These are phyloP conservation scores for Drosophila insularis DNA, from an alignment of 1,140 invertebrate species.

Conservation along the genomic window DNA sequence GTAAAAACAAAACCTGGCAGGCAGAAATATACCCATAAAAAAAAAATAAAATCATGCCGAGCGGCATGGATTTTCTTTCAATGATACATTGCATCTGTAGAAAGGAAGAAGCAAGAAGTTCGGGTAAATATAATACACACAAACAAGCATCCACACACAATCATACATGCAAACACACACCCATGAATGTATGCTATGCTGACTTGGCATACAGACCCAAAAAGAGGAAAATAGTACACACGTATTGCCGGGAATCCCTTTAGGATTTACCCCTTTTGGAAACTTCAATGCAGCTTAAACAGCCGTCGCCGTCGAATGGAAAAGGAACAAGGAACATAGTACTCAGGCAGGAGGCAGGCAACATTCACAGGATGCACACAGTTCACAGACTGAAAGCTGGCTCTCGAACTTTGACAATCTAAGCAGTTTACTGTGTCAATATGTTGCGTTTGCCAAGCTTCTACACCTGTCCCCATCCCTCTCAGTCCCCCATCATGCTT, in stretches of 20 bases:
- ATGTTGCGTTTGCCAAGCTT: slow-evolving; percentile 61
- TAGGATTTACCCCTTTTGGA: slow-evolving; percentile 47
- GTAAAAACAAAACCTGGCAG: slow-evolving; percentile 52
- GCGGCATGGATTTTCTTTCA: slow-evolving; percentile 39
- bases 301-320: slow-evolving; percentile 13
- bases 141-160: slow-evolving; percentile 26
- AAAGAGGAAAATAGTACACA: slow-evolving; percentile 45
- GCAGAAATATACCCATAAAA: slow-evolving; percentile 33
- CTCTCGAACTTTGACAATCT: slow-evolving; percentile 77
- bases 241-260: slow-evolving; percentile 35
- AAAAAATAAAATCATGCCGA: slow-evolving; percentile 25
- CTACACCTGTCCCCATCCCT: not conserved
- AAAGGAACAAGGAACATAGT: no score
- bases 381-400: slow-evolving; percentile 6
- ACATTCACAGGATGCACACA: slow-evolving; percentile 13
- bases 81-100: slow-evolving; percentile 42
- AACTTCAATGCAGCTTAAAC: slow-evolving; percentile 67
- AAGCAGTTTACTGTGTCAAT: slow-evolving; percentile 79
- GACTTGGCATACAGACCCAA: slow-evolving; percentile 43
- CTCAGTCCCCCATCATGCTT: not conserved
- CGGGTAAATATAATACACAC: slow-evolving; percentile 27
- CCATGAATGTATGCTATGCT: slow-evolving; percentile 40
- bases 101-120: slow-evolving; percentile 14
- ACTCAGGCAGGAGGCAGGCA: not conserved
- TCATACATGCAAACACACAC: slow-evolving; percentile 6